Evolutionary conservation across 2,797 vertebrate species (phyloP), one percentile per base, ranked within the genome.

Genomic region (Onychomys torridus): DNA sequence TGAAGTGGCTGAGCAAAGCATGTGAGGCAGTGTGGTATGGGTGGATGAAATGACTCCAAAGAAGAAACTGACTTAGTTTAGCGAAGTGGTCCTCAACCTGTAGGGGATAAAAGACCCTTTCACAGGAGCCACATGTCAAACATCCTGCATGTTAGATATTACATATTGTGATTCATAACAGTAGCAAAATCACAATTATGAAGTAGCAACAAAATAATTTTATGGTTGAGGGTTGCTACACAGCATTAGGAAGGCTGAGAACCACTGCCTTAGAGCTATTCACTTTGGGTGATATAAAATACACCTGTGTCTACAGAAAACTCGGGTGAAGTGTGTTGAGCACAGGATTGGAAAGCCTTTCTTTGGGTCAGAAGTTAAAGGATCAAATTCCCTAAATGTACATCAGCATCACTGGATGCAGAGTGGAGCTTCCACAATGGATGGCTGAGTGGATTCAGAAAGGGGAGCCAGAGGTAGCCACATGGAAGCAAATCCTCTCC

Each of bases 291-390:
- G 21, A 93, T 25, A 6, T 73, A 86, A 91, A 82, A 52, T 12
- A 13, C 52, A 85, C 43, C 34, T 52, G 10, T 69, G 59, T 91
- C 37, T 65, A 46, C n/a, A 85, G 29, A 32, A 82, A 34, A 49
- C 79, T 89, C 40, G 16, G 43, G 63, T 87, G 65, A 93, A 63
- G 40, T 61, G 16, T 75, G 43, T 14, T 55, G 55, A 78, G 71
- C 32, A 46, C 2, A 12, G 5, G 65, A n/a, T 25, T 91, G 32
- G 49, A 87, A 61, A 90, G 76, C 27, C 83, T 86, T 71, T n/a
- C 27, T 84, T 69, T 87, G 40, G 23, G 86, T 52, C 57, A 83
- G 63, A 94, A 67, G 55, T 87, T 40, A 87, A 90, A n/a, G 89
- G 32, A 71, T 55, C 27, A 6, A n/a, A 69, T 63, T n/a, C 55